Evolutionary conservation across 2,797 vertebrate genomes (phyloP), one percentile per base, ranked within the genome.

Genomic region (Heliangelus exortis): DNA sequence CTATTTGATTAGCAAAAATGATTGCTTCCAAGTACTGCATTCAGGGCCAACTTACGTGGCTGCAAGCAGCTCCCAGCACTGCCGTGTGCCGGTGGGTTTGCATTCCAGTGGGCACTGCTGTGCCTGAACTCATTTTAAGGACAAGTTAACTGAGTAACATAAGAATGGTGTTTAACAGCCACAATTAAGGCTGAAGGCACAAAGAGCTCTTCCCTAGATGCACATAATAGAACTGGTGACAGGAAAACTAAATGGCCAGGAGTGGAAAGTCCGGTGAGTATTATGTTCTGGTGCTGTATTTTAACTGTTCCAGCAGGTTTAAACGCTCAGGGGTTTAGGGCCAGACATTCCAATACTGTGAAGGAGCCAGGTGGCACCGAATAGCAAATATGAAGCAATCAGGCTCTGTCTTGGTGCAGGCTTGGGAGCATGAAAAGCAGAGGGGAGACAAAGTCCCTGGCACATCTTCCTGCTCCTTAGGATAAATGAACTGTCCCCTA

Each of bases 11-110:
- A 92, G 79, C 74, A 96, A 74, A 67, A 74, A 12, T 0, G 2
- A 47, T 54, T 2, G 0, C 59, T 86, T 54, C 21, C 5, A 14
- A 41, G 71, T 17, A 22, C 6, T 6, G 6, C 58, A 53, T 0
- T 0, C 6, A 26, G 55, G 61, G 25, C 26, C 0, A 0, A 31
- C 53, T 62, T 58, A 4, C 1, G 0, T 39, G 4, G 2, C 51
- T 62, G 59, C 28, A 34, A 61, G 69, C 12, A 59, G 48, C 18
- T 89, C 78, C 62, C 43, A 73, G 55, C 2, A 0, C 41, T 17
- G 55, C 71, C 66, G 3, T 3, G 8, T 31, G 50, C 57, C 1
- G 3, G 5, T 17, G 43, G 20, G 19, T 72, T 59, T 81, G 78
- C 34, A 22, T 20, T 15, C 51, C 7, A 47, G 15, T 50, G 34